Evolutionary conservation across 2,797 vertebrate species (phyloP).

Genomic region (Emydoidea blandingii): DNA sequence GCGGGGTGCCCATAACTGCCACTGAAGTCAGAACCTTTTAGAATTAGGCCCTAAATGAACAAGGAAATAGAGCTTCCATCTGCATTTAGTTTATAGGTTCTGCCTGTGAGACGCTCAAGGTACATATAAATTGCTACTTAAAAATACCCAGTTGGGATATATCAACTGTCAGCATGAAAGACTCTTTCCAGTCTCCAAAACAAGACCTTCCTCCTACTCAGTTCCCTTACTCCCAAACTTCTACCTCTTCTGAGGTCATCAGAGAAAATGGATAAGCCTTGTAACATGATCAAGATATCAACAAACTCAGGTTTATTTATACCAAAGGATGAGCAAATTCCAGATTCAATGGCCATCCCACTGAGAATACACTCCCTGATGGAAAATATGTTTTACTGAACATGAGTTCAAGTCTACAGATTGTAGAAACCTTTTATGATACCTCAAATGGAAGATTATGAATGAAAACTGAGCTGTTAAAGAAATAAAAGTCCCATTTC

Average conservation of each 20-base stretch:
- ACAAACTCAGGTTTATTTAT: neutral
- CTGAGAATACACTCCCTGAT: neutral
- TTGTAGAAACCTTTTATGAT: neutral
- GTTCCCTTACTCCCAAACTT: neutral
- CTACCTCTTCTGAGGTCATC: neutral
- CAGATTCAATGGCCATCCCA: neutral
- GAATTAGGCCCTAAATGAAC: neutral
- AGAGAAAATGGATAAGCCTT: neutral
- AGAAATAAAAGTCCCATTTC: conserved; percentile 47
- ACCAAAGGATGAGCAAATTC: neutral
- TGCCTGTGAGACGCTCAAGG: neutral
- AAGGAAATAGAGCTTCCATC: neutral
- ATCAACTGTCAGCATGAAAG: neutral
- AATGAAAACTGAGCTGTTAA: conserved; percentile 45
- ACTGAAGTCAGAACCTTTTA: neutral
- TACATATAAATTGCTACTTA: neutral
- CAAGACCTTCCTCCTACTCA: neutral
- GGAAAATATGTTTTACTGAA: neutral
- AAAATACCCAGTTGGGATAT: neutral
- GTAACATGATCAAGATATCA: neutral
- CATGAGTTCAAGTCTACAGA: conserved; percentile 19
- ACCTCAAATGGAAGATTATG: neutral
- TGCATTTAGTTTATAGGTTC: neutral
- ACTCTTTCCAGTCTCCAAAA: neutral
- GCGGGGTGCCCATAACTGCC: neutral